Conservation (phyloP, 1,140 invertebrate genomes). For the Globodera rostochiensis region DNA sequence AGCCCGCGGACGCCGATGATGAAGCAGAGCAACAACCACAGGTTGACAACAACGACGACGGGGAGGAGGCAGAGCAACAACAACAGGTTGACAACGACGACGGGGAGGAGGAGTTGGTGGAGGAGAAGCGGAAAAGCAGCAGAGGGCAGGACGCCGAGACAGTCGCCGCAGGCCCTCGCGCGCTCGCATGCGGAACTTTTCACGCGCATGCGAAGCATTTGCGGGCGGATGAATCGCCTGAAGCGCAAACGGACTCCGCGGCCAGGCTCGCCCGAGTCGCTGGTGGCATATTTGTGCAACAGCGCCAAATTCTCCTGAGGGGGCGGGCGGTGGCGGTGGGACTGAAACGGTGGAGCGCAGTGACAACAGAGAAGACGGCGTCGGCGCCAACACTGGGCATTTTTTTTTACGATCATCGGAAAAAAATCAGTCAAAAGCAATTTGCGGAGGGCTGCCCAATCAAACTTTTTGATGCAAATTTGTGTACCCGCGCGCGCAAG, state of each 20-base stretch:
- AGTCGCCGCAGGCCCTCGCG: neutral
- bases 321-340: neutral
- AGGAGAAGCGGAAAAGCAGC: neutral
- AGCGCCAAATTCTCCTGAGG: slow-evolving; percentile 14
- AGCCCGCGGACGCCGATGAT: neutral
- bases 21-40: neutral
- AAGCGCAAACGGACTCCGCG: slow-evolving; percentile 26
- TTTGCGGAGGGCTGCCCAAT: neutral
- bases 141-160: neutral
- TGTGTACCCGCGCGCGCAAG: neutral
- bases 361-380: too few species aligned
- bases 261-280: slow-evolving; percentile 23
- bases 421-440: neutral
- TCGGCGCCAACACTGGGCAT: too few species aligned
- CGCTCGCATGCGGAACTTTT: slow-evolving; percentile 17
- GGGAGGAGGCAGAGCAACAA: neutral
- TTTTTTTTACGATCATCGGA: too few species aligned
- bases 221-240: slow-evolving; percentile 23
- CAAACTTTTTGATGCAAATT: neutral
- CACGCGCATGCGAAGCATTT: slow-evolving; percentile 24
- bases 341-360: too few species aligned
- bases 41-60: neutral
- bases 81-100: too few species aligned
- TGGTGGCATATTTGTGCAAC: slow-evolving; percentile 20
- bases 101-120: neutral